Conservation (phyloP, 2,113 vertebrate species). For the Nycticryphes semicollaris region DNA sequence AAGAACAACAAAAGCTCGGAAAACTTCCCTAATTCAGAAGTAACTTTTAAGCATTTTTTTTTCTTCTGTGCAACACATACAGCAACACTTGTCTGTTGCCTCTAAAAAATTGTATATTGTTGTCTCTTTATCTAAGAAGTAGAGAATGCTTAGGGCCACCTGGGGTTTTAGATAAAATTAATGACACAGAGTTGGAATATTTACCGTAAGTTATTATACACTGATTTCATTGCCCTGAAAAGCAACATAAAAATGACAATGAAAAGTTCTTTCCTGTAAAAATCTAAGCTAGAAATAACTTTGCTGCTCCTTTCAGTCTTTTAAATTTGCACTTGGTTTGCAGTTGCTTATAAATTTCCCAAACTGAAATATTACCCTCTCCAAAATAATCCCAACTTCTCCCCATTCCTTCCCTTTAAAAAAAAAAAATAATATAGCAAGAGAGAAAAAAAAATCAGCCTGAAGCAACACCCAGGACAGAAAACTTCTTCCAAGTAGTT, state of each 20-base stretch:
- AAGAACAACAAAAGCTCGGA: neutral
- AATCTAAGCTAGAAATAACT: neutral
- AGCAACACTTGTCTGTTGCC: neutral
- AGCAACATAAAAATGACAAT: neutral
- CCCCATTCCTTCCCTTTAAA: neutral
- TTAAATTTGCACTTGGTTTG: neutral
- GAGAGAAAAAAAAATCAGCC: neutral
- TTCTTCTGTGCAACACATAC: neutral
- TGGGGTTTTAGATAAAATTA: neutral
- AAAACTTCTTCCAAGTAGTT: conserved; percentile 9
- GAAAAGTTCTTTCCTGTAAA: neutral
- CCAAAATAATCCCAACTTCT: neutral
- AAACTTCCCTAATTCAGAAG: neutral
- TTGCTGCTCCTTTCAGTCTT: neutral
- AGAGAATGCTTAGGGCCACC: neutral
- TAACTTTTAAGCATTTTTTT: neutral
- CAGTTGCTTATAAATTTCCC: neutral
- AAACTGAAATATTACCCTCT: neutral
- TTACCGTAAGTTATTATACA: neutral
- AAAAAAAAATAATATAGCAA: too few relatives aligned
- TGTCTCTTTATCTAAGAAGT: neutral
- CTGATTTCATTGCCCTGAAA: neutral
- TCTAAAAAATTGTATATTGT: neutral
- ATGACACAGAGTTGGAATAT: neutral
- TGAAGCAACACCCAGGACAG: conserved; percentile 3